Base-by-base conservation (phyloP, 2,113 vertebrate genomes). In the Helogale parvula region DNA sequence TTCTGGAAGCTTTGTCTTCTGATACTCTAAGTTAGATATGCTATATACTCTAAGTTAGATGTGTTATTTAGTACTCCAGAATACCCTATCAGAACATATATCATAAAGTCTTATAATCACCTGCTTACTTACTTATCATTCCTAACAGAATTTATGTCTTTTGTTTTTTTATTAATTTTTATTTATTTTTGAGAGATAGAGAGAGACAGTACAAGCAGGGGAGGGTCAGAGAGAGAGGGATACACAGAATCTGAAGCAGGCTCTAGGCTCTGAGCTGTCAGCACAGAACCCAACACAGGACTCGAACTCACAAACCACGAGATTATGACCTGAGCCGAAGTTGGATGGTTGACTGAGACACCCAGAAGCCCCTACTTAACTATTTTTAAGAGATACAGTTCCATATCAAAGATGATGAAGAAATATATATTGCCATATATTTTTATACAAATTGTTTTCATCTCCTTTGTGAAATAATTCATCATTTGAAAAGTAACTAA, bases 361-460 rank as follows among this genome's bases (percentile, higher is more conserved):
- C 19, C 57, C 21, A 60, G 7, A 60, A 60, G 57, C 57, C 19
- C 57, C 21, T 60, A 6, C n/a, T 72, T 80, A 94, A 60, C 3
- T 50, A 38, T 2, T 38, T 71, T 93, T 52, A 69, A 63, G 54
- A 69, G 10, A 80, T 57, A 38, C 0, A 82, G 3, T 81, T 80
- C 5, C 6, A 45, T n/a, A 93, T 3, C 12, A 47, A 92, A 86
- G 47, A 57, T 35, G 23, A 57, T 83, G 35, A 65, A 79, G 5
- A 68, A 69, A 29, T 12, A 27, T 33, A 3, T 29, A 65, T 6
- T 19, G 54, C 8, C 52, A 45, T 3, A 35, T 15, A 31, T 66
- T 57, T 90, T 88, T 92, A 41, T 74, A 50, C 27, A 80, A 92
- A 88, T 72, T 87, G 54, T n/a, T 87, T 87, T 81, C 12, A 85